Conservation (phyloP, 2,797 vertebrate genomes). For the Alcedo quadribrachys region DNA sequence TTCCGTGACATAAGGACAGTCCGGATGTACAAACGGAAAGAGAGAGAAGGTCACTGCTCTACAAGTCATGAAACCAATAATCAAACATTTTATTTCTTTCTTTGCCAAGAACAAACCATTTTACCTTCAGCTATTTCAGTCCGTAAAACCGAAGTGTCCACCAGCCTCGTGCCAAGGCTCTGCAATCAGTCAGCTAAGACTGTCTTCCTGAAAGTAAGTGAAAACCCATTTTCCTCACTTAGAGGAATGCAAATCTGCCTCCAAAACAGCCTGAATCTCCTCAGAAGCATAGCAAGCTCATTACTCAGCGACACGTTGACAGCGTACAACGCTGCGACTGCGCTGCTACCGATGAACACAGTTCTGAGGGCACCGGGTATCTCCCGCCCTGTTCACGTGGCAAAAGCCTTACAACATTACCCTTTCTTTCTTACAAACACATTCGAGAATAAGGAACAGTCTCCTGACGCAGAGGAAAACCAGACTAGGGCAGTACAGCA, state of each 20-base stretch:
- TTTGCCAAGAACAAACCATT: constrained; percentile 36
- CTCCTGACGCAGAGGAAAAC: neutral
- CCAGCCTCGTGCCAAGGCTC: constrained; percentile 41
- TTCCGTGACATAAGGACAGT: neutral
- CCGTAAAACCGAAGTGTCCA: constrained; percentile 43
- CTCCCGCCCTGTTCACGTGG: neutral
- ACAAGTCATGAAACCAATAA: neutral
- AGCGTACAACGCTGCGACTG: neutral
- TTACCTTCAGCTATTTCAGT: constrained; percentile 50
- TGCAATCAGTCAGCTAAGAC: constrained; percentile 58
- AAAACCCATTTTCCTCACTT: constrained; percentile 34
- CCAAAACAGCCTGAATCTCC: neutral
- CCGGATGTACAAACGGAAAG: neutral
- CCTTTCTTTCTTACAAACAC: neutral
- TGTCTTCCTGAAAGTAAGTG: constrained; percentile 54
- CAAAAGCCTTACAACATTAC: neutral
- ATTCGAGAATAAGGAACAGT: neutral
- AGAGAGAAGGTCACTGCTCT: neutral
- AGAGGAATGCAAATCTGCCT: neutral
- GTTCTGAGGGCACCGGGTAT: neutral
- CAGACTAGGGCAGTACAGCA: neutral
- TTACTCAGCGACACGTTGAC: neutral
- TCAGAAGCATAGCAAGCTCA: neutral
- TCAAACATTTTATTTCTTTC: neutral
- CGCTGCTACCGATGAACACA: neutral